Evolutionary conservation across 2,113 vertebrate species (phyloP), one percentile per base, ranked within the genome.

Genomic region (Opisthocomus hoazin): DNA sequence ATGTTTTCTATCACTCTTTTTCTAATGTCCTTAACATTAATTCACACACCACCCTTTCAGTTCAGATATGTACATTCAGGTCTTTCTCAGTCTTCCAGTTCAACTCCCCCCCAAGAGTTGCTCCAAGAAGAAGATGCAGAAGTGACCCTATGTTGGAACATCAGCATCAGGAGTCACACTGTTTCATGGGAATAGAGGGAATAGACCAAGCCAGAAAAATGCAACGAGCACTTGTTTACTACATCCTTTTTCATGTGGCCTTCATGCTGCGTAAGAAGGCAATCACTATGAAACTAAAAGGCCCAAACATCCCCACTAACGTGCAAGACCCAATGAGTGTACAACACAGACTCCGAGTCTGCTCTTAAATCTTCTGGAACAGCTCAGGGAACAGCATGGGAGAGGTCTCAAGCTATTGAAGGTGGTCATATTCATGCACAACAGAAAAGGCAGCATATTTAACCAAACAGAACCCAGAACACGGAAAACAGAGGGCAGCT

Each of bases 41-140:
- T 37, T 73, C 45, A n/a, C 6, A 20, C n/a, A 51, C 22, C 16
- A 65, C 11, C 10, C 84, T 85, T 54, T 36, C 80, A 32, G 27
- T 2, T 77, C 51, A 69, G 54, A 63, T 57, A 48, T 19, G 3
- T 21, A 24, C 15, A 21, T 54, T 37, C 26, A 43, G 37, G 29
- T 58, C 69, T 85, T 94, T 69, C 43, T 88, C 60, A 88, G 58
- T 10, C 29, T 86, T 70, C 13, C 27, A 26, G 3, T 11, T 41
- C 48, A 69, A 32, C 2, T 34, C 5, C 20, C 15, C 6, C 43
- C 6, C 7, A 0, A 9, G 30, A 54, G 41, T 27, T 15, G 7
- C 11, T 41, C 36, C 58, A 41, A 32, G 77, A 80, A n/a, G 17
- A 43, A 83, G 69, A 73, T 8, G 41, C 32, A 19, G 3, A 78